A percentile compares a stretch with the other conserved stretches of the same genome.
These are phyloP conservation scores for Enteromius trimaculatus DNA, from an alignment of 2,797 vertebrate species.

Conservation along the genomic window DNA sequence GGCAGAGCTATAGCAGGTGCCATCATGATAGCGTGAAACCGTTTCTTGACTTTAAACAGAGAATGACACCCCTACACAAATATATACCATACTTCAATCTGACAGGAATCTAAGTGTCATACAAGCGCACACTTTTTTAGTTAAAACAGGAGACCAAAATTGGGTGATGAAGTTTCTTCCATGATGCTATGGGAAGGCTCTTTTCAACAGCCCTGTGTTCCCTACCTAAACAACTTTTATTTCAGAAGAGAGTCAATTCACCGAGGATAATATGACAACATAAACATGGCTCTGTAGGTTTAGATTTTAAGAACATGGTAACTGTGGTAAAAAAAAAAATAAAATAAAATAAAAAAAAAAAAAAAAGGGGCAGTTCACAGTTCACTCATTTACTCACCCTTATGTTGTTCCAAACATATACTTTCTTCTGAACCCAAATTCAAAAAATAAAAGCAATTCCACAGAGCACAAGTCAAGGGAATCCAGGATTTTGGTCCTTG, in stretches of 20 bases:
- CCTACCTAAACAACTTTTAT: neutral
- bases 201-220: neutral
- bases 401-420: neutral
- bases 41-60: neutral
- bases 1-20: constrained; percentile 37
- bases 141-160: constrained; percentile 2
- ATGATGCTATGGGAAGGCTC: neutral
- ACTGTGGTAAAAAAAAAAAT: too few relatives aligned
- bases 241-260: neutral
- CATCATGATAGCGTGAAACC: neutral
- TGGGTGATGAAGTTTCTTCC: neutral
- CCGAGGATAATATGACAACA: neutral
- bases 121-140: neutral
- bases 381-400: neutral
- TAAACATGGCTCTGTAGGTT: neutral
- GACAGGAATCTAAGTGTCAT: neutral
- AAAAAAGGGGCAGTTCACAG: too few relatives aligned
- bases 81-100: neutral
- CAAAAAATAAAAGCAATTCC: neutral
- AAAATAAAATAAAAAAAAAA: neutral
- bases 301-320: constrained; percentile 1
- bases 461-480: neutral
- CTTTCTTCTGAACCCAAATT: neutral
- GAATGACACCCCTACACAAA: neutral
- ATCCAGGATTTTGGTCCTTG: neutral